phyloP scores from a whole-genome alignment of 2,797 vertebrate genomes.

The Alfaro cultratus region DNA sequence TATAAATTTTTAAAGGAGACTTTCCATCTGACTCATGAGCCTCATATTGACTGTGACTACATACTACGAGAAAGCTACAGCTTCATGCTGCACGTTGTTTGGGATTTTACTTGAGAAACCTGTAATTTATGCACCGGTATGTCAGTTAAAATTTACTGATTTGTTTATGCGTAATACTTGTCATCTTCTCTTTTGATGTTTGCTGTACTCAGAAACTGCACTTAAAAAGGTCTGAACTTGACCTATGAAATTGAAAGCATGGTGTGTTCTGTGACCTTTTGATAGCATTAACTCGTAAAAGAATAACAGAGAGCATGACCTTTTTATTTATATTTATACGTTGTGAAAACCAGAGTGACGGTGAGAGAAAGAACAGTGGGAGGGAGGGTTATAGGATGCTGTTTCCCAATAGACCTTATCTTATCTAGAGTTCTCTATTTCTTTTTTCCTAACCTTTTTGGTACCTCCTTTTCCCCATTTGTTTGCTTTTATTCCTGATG shows the following conservation, averaged over 20 bases:
- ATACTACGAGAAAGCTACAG: not conserved
- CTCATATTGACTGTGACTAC: not conserved
- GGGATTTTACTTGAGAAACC: not conserved
- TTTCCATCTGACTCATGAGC: not conserved
- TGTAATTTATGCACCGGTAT: not conserved
- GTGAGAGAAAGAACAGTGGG: slow-evolving; percentile 5
- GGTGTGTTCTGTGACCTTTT: slow-evolving; percentile 11
- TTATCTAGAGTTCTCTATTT: slow-evolving; percentile 49
- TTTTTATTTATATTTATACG: slow-evolving; percentile 34
- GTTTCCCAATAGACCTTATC: slow-evolving; percentile 30
- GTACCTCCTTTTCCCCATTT: slow-evolving; percentile 39
- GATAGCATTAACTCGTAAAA: slow-evolving; percentile 27
- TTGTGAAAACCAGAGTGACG: slow-evolving; percentile 11
- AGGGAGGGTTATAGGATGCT: slow-evolving; percentile 17
- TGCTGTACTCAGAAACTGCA: not conserved
- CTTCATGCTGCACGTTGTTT: not conserved
- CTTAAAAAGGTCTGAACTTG: slow-evolving; percentile 3
- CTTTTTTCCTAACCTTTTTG: slow-evolving; percentile 55
- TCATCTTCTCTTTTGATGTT: not conserved
- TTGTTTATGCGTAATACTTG: not conserved
- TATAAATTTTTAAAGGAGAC: not conserved
- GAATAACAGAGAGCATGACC: slow-evolving; percentile 22
- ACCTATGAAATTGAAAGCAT: not conserved
- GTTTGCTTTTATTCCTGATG: slow-evolving; percentile 50
- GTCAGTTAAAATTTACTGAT: not conserved